phyloP scores from a whole-genome alignment of 2,113 vertebrate genomes.

The Cavia porcellus region DNA sequence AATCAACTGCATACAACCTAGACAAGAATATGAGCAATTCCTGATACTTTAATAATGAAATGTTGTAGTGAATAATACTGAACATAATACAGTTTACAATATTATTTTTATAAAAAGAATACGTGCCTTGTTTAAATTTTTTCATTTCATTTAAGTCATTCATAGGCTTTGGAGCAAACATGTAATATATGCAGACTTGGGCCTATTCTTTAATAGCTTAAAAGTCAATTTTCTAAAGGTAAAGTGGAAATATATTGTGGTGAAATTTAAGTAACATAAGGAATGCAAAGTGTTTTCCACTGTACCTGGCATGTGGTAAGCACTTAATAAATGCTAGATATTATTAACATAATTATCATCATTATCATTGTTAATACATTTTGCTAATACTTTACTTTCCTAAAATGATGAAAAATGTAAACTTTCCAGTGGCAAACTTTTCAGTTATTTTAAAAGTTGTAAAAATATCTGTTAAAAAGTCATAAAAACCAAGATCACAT shows the following conservation, averaged over 20 bases:
- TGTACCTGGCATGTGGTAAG: background rate
- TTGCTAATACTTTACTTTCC: background rate
- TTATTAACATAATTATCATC: background rate
- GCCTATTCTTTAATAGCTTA: background rate
- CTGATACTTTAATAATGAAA: background rate
- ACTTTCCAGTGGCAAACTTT: background rate
- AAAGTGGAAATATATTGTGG: background rate
- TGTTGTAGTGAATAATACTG: background rate
- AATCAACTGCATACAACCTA: background rate
- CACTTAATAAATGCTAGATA: background rate
- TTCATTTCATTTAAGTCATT: background rate
- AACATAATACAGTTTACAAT: background rate
- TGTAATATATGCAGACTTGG: background rate
- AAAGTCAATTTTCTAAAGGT: background rate
- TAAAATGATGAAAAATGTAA: background rate
- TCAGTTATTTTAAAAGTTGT: slow-evolving; percentile 33
- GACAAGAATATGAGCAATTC: background rate
- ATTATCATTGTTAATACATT: background rate
- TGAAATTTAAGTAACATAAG: slow-evolving; percentile 5
- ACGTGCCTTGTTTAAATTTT: background rate
- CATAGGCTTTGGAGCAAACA: background rate
- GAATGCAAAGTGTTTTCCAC: background rate
- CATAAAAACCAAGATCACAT: slow-evolving; percentile 20
- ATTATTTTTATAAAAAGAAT: background rate
- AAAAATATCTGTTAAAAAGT: background rate